Percentiles rank a stretch among this genome's conserved stretches.
Conservation (phyloP, 1,140 invertebrate species). For the Magallana ariakensis region DNA sequence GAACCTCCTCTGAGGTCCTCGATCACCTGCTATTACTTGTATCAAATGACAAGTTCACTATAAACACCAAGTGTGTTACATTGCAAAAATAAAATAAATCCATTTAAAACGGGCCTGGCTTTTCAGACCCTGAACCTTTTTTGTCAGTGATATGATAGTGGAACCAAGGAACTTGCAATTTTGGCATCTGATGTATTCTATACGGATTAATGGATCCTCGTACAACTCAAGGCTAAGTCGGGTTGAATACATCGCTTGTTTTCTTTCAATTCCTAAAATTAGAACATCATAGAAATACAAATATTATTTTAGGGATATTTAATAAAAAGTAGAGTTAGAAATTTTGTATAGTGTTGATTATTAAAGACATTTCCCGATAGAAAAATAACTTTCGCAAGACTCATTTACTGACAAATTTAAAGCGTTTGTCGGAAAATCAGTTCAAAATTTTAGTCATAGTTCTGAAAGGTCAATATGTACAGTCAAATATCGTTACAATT, state of each 20-base stretch:
- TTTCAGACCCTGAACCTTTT: neutral
- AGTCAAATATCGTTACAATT: too few species aligned
- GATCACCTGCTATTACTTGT: too few species aligned
- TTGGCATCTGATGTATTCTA: neutral
- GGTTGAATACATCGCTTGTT: neutral
- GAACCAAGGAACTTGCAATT: conserved; percentile 15
- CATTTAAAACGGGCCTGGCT: neutral
- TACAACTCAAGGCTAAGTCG: neutral
- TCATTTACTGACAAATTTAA: too few species aligned
- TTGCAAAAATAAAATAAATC: neutral
- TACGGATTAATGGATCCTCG: neutral
- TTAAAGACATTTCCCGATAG: too few species aligned
- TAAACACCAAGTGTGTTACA: neutral
- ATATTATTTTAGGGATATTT: neutral
- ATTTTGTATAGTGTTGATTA: neutral
- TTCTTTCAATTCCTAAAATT: neutral
- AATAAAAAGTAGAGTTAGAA: neutral
- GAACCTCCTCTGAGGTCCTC: too few species aligned
- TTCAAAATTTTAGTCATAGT: too few species aligned
- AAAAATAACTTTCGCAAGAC: too few species aligned
- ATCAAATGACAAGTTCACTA: too few species aligned
- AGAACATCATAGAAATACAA: conserved; percentile 12
- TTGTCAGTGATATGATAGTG: neutral
- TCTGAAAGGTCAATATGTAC: too few species aligned
- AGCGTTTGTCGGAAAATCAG: too few species aligned